A percentile compares a stretch with the other conserved stretches of the same genome.
These are phyloP conservation scores for Lithobates sylvaticus DNA, from an alignment of 2,797 vertebrate genomes.

Conservation along the genomic window DNA sequence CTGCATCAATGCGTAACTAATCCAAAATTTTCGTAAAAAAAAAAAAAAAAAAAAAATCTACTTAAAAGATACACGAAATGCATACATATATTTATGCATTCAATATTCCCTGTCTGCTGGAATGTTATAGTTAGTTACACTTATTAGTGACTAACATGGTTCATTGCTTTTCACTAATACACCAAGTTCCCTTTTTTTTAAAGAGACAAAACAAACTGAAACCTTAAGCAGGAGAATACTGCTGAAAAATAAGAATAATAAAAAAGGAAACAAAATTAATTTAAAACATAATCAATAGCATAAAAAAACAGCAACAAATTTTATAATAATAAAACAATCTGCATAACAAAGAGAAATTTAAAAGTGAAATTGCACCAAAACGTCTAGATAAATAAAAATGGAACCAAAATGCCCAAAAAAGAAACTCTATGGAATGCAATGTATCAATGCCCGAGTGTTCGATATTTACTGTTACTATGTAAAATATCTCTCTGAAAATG, in stretches of 20 bases:
- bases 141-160: conserved; percentile 13
- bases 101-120: conserved; percentile 48
- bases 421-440: conserved; percentile 42
- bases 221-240: conserved; percentile 44
- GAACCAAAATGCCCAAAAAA: conserved; percentile 55
- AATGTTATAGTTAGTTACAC: conserved; percentile 40
- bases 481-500: conserved; percentile 51
- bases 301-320: conserved; percentile 32
- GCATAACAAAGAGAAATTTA: conserved; percentile 25
- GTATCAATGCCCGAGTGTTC: conserved; percentile 50
- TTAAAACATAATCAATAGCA: conserved; percentile 26
- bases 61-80: conserved; percentile 7
- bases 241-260: conserved; percentile 14
- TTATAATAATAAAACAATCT: conserved; percentile 52
- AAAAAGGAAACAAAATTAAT: conserved; percentile 10
- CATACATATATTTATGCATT: conserved; percentile 48
- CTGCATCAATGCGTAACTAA: conserved; percentile 47
- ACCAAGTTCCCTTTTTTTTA: conserved; percentile 39
- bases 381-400: conserved; percentile 56
- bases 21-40: conserved; percentile 19
- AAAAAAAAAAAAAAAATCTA: conserved; percentile 5
- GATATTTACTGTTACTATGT: conserved; percentile 36
- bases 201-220: conserved; percentile 9
- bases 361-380: conserved; percentile 52
- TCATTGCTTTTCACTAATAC: conserved; percentile 19